Conservation (phyloP, 1,140 invertebrate species). For the Cyclargus thomasi region DNA sequence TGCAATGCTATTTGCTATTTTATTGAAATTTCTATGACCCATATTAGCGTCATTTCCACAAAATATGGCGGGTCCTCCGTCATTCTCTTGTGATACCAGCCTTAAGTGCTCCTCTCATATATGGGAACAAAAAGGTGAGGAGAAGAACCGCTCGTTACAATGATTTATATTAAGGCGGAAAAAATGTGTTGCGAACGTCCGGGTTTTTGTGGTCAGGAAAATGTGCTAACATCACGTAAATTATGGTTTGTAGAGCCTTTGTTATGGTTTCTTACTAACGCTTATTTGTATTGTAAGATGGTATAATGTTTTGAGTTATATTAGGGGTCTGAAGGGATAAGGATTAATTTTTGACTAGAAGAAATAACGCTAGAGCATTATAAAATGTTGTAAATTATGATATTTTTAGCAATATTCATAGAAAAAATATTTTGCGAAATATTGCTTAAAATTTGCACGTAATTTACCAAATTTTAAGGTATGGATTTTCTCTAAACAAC, state of each 20-base stretch:
- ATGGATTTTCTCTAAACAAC: too few relatives aligned
- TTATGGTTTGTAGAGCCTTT: constrained; percentile 14
- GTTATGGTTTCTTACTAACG: neutral
- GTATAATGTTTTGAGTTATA: neutral
- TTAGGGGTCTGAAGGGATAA: neutral
- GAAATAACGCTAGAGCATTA: too few relatives aligned
- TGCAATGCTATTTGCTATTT: neutral
- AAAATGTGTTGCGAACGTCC: constrained; percentile 28
- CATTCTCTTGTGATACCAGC: constrained; percentile 6
- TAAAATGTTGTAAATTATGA: too few relatives aligned
- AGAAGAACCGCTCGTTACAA: constrained; percentile 53
- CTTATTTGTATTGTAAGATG: neutral
- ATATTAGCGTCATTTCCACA: neutral
- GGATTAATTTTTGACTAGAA: too few relatives aligned
- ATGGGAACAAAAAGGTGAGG: constrained; percentile 48
- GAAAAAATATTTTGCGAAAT: too few relatives aligned
- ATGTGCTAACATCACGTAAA: constrained; percentile 27
- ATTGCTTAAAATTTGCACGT: too few relatives aligned
- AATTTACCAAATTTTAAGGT: too few relatives aligned
- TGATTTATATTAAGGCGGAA: constrained; percentile 54
- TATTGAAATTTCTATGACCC: neutral
- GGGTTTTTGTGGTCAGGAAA: constrained; percentile 40
- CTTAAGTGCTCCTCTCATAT: constrained; percentile 24
- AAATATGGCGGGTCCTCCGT: neutral
- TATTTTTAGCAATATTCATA: too few relatives aligned